Evolutionary conservation across 2,113 vertebrate genomes (phyloP).

Genomic region (Cryptomyrus ogoouensis): DNA sequence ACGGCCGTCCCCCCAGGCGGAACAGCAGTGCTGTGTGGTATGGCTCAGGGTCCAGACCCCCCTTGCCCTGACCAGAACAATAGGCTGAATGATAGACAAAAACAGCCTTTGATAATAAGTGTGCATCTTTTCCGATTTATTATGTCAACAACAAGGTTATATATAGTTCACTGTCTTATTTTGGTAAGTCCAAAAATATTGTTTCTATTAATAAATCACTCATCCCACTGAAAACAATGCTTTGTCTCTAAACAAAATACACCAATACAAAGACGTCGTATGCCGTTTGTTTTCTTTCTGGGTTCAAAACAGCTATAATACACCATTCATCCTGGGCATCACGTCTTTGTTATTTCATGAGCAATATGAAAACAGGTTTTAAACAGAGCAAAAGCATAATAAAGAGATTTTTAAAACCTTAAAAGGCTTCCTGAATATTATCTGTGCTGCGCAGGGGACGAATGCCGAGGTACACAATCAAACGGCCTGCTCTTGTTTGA

Average conservation of each 20-base stretch:
- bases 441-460: neutral
- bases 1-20: neutral
- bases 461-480: neutral
- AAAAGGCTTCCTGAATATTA: neutral
- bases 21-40: neutral
- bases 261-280: slow-evolving; percentile 44
- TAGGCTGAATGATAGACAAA: neutral
- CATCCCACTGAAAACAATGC: slow-evolving; percentile 22
- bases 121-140: neutral
- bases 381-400: neutral
- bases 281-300: slow-evolving; percentile 48
- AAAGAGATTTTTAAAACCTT: neutral
- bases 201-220: slow-evolving; percentile 30
- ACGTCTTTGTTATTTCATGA: neutral
- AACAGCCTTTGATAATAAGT: neutral
- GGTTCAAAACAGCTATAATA: slow-evolving; percentile 44
- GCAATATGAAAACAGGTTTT: neutral
- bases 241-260: slow-evolving; percentile 33
- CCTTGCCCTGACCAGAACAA: neutral
- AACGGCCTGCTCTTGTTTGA: neutral
- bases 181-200: slow-evolving; percentile 29
- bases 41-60: neutral
- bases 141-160: neutral
- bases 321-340: neutral
- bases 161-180: neutral